Conservation (phyloP, 1,140 invertebrate genomes). For the Heliconius hermathena region DNA sequence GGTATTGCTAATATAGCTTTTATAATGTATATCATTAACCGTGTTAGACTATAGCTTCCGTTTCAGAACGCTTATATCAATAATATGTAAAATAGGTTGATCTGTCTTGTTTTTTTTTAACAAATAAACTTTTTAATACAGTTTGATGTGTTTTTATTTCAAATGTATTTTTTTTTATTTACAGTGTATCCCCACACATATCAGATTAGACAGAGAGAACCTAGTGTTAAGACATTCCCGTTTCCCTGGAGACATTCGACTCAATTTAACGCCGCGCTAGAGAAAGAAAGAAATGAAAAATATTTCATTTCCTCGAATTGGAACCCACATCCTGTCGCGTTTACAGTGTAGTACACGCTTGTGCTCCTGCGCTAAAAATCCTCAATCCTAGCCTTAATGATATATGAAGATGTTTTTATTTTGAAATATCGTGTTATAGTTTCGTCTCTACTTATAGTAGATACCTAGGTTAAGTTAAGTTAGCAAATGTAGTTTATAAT, state of each 20-base stretch:
- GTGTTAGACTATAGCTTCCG: background rate
- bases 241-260: background rate
- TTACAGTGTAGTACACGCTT: background rate
- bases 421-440: too few relatives aligned
- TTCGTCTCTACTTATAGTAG: too few relatives aligned
- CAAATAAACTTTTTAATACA: constrained; percentile 13
- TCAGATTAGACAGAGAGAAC: background rate
- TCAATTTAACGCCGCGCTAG: too few relatives aligned
- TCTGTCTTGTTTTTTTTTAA: background rate
- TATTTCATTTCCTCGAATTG: too few relatives aligned
- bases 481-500: background rate
- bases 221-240: background rate
- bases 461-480: too few relatives aligned
- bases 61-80: background rate
- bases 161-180: background rate
- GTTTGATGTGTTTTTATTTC: background rate
- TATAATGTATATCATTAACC: background rate
- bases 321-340: too few relatives aligned
- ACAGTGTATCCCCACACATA: background rate
- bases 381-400: too few relatives aligned
- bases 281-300: too few relatives aligned
- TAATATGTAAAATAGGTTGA: background rate
- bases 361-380: too few relatives aligned
- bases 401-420: too few relatives aligned
- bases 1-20: too few relatives aligned